Evolutionary conservation across 2,113 vertebrate species (phyloP).

Genomic region (Cervus canadensis): DNA sequence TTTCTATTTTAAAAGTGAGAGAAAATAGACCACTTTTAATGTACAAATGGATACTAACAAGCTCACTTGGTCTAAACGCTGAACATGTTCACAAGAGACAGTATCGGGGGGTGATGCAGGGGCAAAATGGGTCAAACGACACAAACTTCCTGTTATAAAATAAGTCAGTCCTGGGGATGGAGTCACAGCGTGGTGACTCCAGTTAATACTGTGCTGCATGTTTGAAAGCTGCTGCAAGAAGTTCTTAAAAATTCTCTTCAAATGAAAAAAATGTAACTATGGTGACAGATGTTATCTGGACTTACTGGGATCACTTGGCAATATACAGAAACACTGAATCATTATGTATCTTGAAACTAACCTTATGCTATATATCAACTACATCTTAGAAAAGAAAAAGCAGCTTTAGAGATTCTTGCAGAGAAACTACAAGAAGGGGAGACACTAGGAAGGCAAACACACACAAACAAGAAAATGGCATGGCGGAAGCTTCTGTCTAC

Average conservation of each 20-base stretch:
- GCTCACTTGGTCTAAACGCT: neutral
- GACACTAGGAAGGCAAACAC: neutral
- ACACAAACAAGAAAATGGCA: neutral
- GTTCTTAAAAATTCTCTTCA: neutral
- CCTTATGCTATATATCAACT: neutral
- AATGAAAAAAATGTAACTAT: neutral
- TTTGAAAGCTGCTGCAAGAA: neutral
- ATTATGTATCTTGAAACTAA: neutral
- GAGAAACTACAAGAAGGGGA: neutral
- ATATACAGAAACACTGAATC: neutral
- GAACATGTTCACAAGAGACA: neutral
- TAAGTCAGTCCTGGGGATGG: neutral
- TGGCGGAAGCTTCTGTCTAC: neutral
- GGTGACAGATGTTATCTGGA: neutral
- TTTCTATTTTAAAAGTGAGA: neutral
- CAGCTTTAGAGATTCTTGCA: neutral
- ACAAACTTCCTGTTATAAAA: neutral
- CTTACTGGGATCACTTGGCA: neutral
- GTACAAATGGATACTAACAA: neutral
- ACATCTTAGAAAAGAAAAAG: neutral
- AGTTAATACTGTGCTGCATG: neutral
- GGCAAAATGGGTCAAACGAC: neutral
- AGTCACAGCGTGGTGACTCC: neutral
- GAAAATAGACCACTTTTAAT: neutral
- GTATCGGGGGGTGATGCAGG: neutral